Percentiles rank a stretch among this genome's conserved stretches.
Evolutionary conservation across 1,140 invertebrate genomes (phyloP).

Genomic region (Aradophagus sp.): DNA sequence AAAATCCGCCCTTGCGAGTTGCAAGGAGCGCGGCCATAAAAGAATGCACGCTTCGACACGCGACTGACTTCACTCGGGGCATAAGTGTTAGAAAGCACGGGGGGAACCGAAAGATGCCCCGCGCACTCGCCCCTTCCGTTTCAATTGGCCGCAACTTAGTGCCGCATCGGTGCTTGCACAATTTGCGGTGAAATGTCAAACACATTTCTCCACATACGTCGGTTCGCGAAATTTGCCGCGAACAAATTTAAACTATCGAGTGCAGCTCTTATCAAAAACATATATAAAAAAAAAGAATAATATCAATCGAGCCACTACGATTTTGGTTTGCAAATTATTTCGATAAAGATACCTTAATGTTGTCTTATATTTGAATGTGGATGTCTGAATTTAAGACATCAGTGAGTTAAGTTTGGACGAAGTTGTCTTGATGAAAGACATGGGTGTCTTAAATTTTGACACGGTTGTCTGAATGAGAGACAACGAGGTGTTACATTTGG

Average conservation of each 20-base stretch:
- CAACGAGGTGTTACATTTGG: too few species aligned
- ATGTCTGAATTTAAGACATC: too few species aligned
- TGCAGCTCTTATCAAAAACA: too few species aligned
- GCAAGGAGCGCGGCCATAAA: constrained; percentile 28
- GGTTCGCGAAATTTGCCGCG: constrained; percentile 11
- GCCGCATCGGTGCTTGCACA: constrained; percentile 47
- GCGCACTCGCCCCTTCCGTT: constrained; percentile 25
- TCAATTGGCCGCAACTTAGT: constrained; percentile 51
- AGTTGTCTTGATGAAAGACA: too few species aligned
- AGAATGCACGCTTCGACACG: constrained; percentile 55
- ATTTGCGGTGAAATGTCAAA: constrained; percentile 57
- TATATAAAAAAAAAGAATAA: too few species aligned
- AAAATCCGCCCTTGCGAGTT: constrained; percentile 34
- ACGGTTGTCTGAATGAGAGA: too few species aligned
- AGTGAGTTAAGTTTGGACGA: too few species aligned
- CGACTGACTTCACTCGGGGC: constrained; percentile 36
- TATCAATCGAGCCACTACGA: not conserved
- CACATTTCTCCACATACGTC: constrained; percentile 38
- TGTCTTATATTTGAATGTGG: too few species aligned
- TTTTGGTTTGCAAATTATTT: too few species aligned
- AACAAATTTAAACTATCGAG: constrained; percentile 12
- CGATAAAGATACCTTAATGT: too few species aligned
- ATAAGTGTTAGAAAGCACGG: constrained; percentile 43
- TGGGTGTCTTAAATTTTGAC: too few species aligned
- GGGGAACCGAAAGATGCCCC: constrained; percentile 40